Conservation (phyloP, 2,113 vertebrate species). For the Regulus satrapa region DNA sequence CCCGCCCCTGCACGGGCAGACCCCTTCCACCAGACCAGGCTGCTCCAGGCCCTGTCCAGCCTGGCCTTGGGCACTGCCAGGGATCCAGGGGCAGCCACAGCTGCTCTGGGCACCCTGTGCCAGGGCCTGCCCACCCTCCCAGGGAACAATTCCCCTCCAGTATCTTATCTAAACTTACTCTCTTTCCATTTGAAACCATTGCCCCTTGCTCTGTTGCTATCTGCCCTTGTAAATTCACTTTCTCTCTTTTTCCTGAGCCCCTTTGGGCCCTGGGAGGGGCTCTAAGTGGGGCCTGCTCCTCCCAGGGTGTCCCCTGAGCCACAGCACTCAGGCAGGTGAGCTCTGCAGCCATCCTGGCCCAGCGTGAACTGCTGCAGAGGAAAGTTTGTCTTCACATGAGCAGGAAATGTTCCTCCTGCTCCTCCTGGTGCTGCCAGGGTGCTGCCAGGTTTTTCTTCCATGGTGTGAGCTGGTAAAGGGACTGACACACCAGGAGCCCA, state of each 20-base stretch:
- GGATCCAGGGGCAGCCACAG: not conserved
- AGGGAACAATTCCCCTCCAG: not conserved
- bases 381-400: not conserved
- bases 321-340: accelerated
- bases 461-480: not conserved
- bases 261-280: not conserved
- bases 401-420: not conserved
- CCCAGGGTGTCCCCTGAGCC: not conserved
- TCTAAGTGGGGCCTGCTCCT: not conserved
- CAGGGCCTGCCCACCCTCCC: accelerated
- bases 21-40: accelerated
- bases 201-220: not conserved
- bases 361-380: accelerated
- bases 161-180: not conserved
- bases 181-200: not conserved
- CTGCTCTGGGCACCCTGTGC: not conserved
- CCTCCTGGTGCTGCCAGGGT: not conserved
- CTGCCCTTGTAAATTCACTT: not conserved
- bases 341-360: not conserved
- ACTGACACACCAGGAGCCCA: not conserved
- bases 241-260: not conserved
- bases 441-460: not conserved
- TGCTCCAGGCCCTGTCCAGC: accelerated
- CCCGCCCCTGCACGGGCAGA: not conserved
- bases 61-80: accelerated